phyloP scores from a whole-genome alignment of 2,797 vertebrate genomes.

The Falco cherrug region DNA sequence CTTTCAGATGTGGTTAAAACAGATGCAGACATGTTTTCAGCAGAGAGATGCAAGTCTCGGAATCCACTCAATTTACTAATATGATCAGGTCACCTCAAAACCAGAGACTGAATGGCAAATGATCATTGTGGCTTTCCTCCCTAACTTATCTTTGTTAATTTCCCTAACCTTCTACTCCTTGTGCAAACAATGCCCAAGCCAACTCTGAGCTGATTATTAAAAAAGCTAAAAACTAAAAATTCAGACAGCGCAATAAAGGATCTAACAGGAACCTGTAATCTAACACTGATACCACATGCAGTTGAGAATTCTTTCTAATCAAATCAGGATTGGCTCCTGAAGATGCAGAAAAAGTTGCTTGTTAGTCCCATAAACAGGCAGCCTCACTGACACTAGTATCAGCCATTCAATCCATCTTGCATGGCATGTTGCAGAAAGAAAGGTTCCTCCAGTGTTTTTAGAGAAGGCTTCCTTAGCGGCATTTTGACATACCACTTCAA shows the following conservation, averaged over 20 bases:
- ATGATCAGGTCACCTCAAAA: slow-evolving; percentile 14
- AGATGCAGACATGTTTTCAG: slow-evolving; percentile 14
- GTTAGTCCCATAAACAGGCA: background rate
- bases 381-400: background rate
- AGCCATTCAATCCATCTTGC: background rate
- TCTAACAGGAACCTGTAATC: background rate
- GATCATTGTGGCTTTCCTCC: background rate
- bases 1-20: slow-evolving; percentile 27
- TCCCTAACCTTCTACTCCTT: background rate
- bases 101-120: background rate
- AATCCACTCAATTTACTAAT: slow-evolving; percentile 17
- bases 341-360: background rate
- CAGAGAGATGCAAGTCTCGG: background rate
- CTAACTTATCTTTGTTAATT: background rate
- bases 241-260: background rate
- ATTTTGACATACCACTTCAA: background rate
- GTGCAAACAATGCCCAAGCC: background rate
- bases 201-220: background rate
- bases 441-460: background rate
- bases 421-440: background rate
- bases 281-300: background rate
- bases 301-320: background rate
- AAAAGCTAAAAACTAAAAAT: background rate
- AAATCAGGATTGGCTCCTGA: accelerated
- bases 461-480: background rate